Evolutionary conservation across 2,797 vertebrate genomes (phyloP), one percentile per base, ranked within the genome.

Genomic region (Oceanodroma leucorhoa): DNA sequence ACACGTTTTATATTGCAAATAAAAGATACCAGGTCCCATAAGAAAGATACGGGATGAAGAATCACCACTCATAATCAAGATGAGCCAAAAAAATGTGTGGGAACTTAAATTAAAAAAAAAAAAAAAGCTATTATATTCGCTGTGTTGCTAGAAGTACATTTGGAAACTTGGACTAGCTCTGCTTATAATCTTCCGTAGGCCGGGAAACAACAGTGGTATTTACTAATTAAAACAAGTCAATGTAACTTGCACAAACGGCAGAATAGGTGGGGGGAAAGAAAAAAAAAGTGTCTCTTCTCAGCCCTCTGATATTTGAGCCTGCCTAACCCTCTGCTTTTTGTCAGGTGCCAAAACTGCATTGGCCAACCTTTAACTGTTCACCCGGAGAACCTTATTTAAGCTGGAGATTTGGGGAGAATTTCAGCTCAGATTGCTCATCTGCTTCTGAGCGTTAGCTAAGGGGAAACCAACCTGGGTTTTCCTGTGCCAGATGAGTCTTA

Each of bases 201-300:
- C 94, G 57, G 96, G 92, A 93, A 89, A 94, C 88, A 91, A 89
- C 82, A 76, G 62, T 72, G 89, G 96, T 87, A 94, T 93, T 92
- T 96, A 94, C 73, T 92, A 94, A 96, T 96, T 96, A 93, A 91
- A 93, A 90, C 38, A 62, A 87, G 90, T 45, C 84, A 92, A 13
- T 94, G 62, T 79, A 73, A 87, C 92, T 94, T 88, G 90, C 92
- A 64, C 81, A 94, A 95, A 89, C 55, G 90, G 73, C 41, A 43
- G 78, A 89, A 87, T 90, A 89, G 93, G 91, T 87, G 77, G 73
- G 34, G 8, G 12, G 43, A 19, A 2, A 3, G 4, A 48, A 54
- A 73, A 86, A 72, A 45, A 36, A 36, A 26, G 32, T 51, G 60
- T 72, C 48, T 79, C 46, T 83, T 79, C 66, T 82, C 46, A 94